Base-by-base conservation (phyloP, 2,113 vertebrate species). In the Pachypanchax playfairii region DNA sequence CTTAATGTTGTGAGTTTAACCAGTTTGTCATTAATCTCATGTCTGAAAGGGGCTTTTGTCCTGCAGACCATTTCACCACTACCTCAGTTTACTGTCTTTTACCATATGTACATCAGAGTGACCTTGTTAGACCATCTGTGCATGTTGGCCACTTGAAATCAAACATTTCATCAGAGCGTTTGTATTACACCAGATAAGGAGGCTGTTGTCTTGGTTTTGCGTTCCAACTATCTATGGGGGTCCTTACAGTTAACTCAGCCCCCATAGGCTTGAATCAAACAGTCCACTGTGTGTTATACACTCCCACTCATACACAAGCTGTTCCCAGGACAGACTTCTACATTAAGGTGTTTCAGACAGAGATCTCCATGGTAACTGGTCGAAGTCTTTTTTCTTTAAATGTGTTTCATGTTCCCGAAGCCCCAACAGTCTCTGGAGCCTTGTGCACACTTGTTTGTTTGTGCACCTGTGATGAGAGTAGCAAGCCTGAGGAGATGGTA, bases 301-400 rank as follows among this genome's bases (percentile, higher is more conserved):
- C 56, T 0, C 57, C 24, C 75, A 59, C 60, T 21, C 50, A 1
- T 22, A 39, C 21, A 36, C 14, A 11, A 51, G 61, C 73, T 76
- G 67, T 38, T 68, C 21, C 1, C 39, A 48, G 29, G 65, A 73
- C 53, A 65, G 59, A 79, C 62, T 73, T 64, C 6, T 18, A 36
- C 65, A 58, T 52, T 15, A 70, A 73, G 42, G 75, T 72, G 65
- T 64, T 77, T 44, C 28, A 77, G 52, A 70, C 66, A 35, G 7
- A 31, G 48, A 71, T 87, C 75, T 82, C 83, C 85, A 83, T 88
- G 74, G 85, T 52, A 85, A 88, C 83, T 28, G 38, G 52, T 60
- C 6, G 2, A 66, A 73, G 43, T 77, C 53, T 60, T 52, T 47
- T n/a, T 58, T n/a, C 22, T 48, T 62, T 20, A 53, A 70, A 33